These are phyloP conservation scores for Cryptus viduatorius DNA, from an alignment of 2,888 invertebrate genomes.

Conservation along the genomic window DNA sequence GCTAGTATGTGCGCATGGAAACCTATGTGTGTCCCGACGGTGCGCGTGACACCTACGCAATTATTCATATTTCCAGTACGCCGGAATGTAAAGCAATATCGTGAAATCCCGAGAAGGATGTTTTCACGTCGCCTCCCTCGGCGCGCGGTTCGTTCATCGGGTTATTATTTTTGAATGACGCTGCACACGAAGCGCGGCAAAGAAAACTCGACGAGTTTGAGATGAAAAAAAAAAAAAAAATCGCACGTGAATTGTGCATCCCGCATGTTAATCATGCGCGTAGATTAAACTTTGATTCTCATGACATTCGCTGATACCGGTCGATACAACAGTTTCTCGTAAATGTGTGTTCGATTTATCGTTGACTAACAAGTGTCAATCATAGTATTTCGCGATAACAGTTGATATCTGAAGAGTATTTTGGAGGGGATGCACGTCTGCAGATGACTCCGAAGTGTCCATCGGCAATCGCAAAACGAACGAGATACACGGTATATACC, in stretches of 20 bases:
- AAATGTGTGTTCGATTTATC: conserved; percentile 13
- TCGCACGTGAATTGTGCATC: neutral
- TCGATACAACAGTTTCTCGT: conserved; percentile 8
- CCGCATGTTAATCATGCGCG: neutral
- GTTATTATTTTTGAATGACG: conserved; percentile 44
- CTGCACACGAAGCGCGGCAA: neutral
- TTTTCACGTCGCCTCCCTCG: conserved; percentile 6
- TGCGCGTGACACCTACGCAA: conserved; percentile 27
- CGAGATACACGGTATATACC: conserved; percentile 1
- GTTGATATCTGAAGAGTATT: conserved; percentile 60
- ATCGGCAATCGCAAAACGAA: conserved; percentile 41
- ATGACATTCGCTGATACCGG: no score
- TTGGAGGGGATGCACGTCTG: neutral
- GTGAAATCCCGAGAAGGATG: conserved; percentile 34
- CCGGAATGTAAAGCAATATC: conserved; percentile 14
- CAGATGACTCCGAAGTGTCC: conserved; percentile 34
- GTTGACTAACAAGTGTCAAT: conserved; percentile 24
- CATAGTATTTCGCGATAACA: conserved; percentile 14
- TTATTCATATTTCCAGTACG: conserved; percentile 35
- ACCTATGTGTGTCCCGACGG: neutral
- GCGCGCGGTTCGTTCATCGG: conserved; percentile 28
- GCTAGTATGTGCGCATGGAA: neutral
- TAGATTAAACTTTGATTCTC: no score
- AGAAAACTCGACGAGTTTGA: neutral
- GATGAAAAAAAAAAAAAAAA: neutral